Conservation (phyloP, 2,797 vertebrate genomes). For the Peromyscus aztecus region DNA sequence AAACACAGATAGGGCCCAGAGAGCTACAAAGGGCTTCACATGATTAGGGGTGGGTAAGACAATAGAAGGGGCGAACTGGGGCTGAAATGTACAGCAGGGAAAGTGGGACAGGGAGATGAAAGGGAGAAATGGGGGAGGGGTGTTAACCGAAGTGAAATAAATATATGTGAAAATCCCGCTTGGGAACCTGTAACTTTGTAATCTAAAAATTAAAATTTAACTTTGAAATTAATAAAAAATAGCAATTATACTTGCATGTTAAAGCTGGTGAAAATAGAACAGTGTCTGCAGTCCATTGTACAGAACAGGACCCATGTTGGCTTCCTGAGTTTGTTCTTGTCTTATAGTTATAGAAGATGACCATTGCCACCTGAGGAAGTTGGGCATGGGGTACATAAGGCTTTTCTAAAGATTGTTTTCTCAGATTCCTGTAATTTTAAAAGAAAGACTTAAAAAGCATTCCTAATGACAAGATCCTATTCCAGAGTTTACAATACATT, state of each 20-base stretch:
- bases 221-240: not conserved
- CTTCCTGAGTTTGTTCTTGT: constrained; percentile 2
- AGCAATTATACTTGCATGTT: not conserved
- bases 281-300: not conserved
- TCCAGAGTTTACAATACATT: not conserved
- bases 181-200: not conserved
- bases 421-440: constrained; percentile 25
- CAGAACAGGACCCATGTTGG: not conserved
- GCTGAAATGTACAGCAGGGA: not conserved
- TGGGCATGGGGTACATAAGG: not conserved
- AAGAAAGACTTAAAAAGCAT: not conserved
- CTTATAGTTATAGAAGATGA: not conserved
- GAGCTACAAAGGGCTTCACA: not conserved
- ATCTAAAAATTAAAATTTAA: not conserved
- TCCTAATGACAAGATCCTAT: not conserved
- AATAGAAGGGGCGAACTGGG: not conserved
- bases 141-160: not conserved
- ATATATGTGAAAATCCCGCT: not conserved
- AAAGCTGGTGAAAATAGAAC: not conserved
- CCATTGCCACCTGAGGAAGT: not conserved
- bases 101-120: not conserved
- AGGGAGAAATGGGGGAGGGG: not conserved
- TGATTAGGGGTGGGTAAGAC: not conserved
- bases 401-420: not conserved
- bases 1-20: not conserved